These are phyloP conservation scores for Drosophila kambysellisi DNA, from an alignment of 2,888 invertebrate genomes.

Conservation along the genomic window DNA sequence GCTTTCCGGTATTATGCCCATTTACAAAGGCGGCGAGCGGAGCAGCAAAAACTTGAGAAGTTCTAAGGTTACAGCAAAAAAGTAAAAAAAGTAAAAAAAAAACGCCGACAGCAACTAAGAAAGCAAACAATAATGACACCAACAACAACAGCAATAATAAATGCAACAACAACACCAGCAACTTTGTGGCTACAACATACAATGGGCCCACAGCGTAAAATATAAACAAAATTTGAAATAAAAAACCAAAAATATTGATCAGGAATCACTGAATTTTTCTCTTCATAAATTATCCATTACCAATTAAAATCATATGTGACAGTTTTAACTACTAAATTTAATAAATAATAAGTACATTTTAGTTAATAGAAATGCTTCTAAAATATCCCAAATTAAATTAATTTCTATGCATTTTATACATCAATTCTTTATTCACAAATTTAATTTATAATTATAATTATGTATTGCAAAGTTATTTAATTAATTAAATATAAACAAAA, in stretches of 20 bases:
- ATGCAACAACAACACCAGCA: not conserved
- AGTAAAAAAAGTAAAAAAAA: conserved; percentile 17
- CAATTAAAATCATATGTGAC: not conserved
- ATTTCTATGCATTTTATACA: not conserved
- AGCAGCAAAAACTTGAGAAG: conserved; percentile 65
- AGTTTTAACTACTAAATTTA: no score
- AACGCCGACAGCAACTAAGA: conserved; percentile 52
- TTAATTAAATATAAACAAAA: not conserved
- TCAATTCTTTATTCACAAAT: no score
- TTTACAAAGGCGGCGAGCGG: conserved; percentile 69
- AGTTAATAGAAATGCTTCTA: not conserved
- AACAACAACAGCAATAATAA: conserved; percentile 41
- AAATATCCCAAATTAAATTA: not conserved
- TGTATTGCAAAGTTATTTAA: not conserved
- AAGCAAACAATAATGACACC: conserved; percentile 64
- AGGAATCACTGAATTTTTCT: no score
- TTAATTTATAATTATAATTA: no score
- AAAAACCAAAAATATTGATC: not conserved
- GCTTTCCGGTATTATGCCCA: conserved; percentile 81
- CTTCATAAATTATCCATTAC: not conserved
- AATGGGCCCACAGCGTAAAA: not conserved
- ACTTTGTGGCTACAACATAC: conserved; percentile 24
- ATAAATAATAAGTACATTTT: not conserved
- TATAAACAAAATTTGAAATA: not conserved
- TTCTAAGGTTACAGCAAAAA: conserved; percentile 70